phyloP scores from a whole-genome alignment of 2,888 invertebrate genomes.

The Parnassius glacialis region DNA sequence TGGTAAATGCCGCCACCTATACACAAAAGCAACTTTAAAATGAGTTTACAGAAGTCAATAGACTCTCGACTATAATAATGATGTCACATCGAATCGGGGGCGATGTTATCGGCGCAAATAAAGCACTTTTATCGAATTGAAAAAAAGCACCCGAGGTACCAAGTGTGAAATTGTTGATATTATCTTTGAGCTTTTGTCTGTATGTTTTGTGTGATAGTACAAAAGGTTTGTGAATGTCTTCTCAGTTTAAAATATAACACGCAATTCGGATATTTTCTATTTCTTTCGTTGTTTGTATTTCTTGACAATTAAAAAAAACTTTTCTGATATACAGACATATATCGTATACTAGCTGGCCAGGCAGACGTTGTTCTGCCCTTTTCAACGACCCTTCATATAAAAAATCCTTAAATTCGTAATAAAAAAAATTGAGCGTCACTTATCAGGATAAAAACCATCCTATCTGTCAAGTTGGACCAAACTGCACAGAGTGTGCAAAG shows the following conservation, averaged over 20 bases:
- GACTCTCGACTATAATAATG: slow-evolving; percentile 52
- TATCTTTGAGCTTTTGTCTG: slow-evolving; percentile 54
- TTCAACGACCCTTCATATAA: too few species aligned
- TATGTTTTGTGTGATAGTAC: slow-evolving; percentile 8
- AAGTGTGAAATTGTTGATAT: slow-evolving; percentile 73
- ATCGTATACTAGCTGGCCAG: too few species aligned
- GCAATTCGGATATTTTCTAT: slow-evolving; percentile 7
- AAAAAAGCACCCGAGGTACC: slow-evolving; percentile 50
- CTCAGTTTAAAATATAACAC: slow-evolving; percentile 7
- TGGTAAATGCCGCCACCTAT: slow-evolving; percentile 15
- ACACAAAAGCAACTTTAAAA: slow-evolving; percentile 38
- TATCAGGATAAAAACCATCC: too few species aligned
- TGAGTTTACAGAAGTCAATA: slow-evolving; percentile 50
- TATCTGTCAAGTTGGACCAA: too few species aligned
- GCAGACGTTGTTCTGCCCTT: too few species aligned
- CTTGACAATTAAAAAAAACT: too few species aligned
- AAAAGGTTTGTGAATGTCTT: slow-evolving; percentile 10
- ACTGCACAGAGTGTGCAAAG: too few species aligned
- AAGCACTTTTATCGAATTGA: slow-evolving; percentile 59
- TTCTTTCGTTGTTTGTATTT: too few species aligned
- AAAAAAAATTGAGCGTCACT: too few species aligned
- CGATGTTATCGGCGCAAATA: slow-evolving; percentile 64
- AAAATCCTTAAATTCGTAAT: too few species aligned
- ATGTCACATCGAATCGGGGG: slow-evolving; percentile 51
- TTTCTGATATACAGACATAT: too few species aligned